These are phyloP conservation scores for Metacarcinus magister DNA, from an alignment of 2,888 invertebrate genomes.

Conservation along the genomic window DNA sequence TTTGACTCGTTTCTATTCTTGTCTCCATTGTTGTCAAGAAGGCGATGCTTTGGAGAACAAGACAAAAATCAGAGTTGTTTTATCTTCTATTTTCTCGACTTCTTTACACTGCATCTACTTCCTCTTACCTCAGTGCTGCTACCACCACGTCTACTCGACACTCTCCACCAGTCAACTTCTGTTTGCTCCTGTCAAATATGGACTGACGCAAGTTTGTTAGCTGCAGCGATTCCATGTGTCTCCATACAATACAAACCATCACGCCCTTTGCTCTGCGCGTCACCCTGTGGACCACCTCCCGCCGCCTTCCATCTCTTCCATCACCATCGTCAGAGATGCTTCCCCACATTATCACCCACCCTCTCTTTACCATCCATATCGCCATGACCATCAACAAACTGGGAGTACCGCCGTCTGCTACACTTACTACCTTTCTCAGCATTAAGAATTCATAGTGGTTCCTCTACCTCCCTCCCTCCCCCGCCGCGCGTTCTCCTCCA, in stretches of 20 bases:
- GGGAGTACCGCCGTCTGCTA: background rate
- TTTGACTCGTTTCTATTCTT: too few relatives aligned
- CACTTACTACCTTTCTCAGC: constrained; percentile 50
- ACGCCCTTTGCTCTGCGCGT: background rate
- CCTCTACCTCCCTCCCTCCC: constrained; percentile 35
- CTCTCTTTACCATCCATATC: constrained; percentile 59
- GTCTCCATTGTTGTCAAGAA: too few relatives aligned
- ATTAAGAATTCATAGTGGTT: constrained; percentile 68
- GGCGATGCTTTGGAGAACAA: too few relatives aligned
- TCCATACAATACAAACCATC: background rate
- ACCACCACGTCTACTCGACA: background rate
- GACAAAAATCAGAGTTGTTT: too few relatives aligned
- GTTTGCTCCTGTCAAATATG: background rate
- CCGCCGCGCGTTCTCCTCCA: constrained; percentile 37
- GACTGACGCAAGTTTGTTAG: background rate
- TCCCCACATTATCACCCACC: background rate
- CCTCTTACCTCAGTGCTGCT: background rate
- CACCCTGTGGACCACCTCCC: background rate
- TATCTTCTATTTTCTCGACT: too few relatives aligned
- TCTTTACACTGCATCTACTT: too few relatives aligned
- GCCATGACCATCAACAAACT: constrained; percentile 56
- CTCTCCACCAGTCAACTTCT: background rate
- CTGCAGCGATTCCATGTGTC: background rate
- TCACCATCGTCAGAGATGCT: background rate
- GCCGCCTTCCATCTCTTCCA: background rate